Conservation (phyloP, 2,888 invertebrate species). For the Nebria salina region DNA sequence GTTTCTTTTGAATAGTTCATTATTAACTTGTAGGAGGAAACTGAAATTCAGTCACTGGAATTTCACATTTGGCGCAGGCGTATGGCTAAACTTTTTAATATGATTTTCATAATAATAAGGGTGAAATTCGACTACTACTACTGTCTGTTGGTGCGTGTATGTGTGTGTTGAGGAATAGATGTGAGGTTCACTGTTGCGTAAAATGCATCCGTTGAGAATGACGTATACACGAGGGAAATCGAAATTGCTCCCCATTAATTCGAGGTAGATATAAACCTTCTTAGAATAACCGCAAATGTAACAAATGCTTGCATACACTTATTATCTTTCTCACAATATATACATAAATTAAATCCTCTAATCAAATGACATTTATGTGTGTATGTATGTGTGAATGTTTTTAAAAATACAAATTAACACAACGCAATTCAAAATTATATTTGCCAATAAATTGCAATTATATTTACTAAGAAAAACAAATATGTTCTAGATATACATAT, state of each 20-base stretch:
- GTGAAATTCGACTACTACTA: conserved; percentile 33
- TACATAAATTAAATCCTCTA: too few relatives aligned
- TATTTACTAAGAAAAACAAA: too few relatives aligned
- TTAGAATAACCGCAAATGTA: not conserved
- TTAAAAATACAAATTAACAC: too few relatives aligned
- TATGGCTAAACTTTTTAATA: conserved; percentile 36
- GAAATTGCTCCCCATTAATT: conserved; percentile 16
- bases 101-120: conserved; percentile 43
- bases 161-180: not conserved
- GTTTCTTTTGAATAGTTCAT: conserved; percentile 38
- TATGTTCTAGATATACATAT: too few relatives aligned
- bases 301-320: not conserved
- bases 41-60: conserved; percentile 20
- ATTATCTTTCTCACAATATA: not conserved
- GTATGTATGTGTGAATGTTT: too few relatives aligned
- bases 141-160: not conserved
- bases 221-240: conserved; percentile 10
- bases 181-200: conserved; percentile 19
- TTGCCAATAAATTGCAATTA: too few relatives aligned
- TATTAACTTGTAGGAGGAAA: conserved; percentile 29
- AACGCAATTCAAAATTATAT: too few relatives aligned
- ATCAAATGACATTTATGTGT: too few relatives aligned
- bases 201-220: conserved; percentile 23
- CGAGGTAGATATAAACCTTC: conserved; percentile 4
- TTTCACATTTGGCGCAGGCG: conserved; percentile 21